A percentile compares a stretch with the other conserved stretches of the same genome.
Conservation (phyloP, 1,140 invertebrate genomes). For the Achatina immaculata region DNA sequence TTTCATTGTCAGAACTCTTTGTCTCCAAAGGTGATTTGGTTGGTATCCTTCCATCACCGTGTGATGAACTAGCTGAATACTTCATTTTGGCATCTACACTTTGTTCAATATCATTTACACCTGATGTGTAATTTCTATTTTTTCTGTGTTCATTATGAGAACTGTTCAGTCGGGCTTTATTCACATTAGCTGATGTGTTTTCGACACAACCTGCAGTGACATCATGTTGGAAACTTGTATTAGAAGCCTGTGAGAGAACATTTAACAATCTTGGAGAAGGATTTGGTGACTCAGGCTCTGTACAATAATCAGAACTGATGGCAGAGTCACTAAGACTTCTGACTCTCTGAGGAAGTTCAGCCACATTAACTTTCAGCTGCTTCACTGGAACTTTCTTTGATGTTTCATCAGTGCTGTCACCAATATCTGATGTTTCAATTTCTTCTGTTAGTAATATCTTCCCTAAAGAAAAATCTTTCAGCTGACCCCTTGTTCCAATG, state of each 20-base stretch:
- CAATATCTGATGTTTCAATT: conserved; percentile 21
- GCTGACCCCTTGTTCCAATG: neutral
- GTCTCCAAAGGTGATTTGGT: conserved; percentile 7
- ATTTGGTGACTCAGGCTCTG: conserved; percentile 58
- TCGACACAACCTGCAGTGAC: neutral
- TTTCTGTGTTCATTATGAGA: neutral
- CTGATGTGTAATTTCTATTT: neutral
- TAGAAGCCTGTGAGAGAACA: neutral
- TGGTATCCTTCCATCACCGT: neutral
- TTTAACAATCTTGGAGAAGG: conserved; percentile 37
- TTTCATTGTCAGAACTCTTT: neutral
- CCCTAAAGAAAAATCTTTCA: neutral
- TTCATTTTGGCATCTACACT: neutral
- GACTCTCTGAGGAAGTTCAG: conserved; percentile 48
- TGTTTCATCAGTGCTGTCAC: conserved; percentile 31
- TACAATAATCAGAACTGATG: conserved; percentile 66
- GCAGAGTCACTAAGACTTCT: conserved; percentile 65
- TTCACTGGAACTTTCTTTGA: conserved; percentile 37
- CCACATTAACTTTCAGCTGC: conserved; percentile 50
- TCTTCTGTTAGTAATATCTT: neutral
- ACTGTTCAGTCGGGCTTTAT: neutral
- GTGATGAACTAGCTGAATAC: neutral
- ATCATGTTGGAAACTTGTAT: neutral
- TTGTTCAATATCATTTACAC: neutral
- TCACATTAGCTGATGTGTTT: neutral